Evolutionary conservation across 1,140 invertebrate species (phyloP), one percentile per base, ranked within the genome.

Genomic region (Centruroides sculpturatus): DNA sequence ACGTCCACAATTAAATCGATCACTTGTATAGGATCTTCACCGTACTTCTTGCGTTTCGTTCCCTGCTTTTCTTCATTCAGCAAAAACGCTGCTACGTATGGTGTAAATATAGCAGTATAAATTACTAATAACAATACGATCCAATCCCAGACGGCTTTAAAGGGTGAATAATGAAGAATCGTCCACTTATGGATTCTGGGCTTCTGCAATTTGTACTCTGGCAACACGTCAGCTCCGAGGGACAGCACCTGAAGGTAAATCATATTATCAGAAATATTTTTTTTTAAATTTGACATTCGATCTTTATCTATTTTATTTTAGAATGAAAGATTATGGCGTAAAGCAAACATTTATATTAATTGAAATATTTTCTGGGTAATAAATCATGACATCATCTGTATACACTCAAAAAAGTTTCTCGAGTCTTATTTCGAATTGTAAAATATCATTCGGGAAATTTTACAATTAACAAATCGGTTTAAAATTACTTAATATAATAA

Each of bases 91-190:
- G 95, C 96, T 49, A 95, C 92, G 75, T 98, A 99, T 8, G 96
- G 96, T 61, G 95, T 99, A 75, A 97, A 95, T 76, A 99, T 95
- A 65, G 95, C 95, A 59, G 96, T 99, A 76, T 99, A 98, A 78
- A 98, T 92, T 65, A 99, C 96, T 59, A 98, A 81, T 59, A 98
- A 80, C 36, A 98, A 80, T 69, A 98, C 97, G 70, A 98, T 84
- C 95, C 95, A 98, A 79, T 98, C 95, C 95, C 95, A 98, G 64
- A 92, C 91, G 60, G 93, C 80, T 77, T 98, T 98, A 78, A 98
- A 98, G 64, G 93, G 94, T 65, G 92, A 96, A 77, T 98, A 98
- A 79, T 99, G 95, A 59, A 99, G 82, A 73, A 99, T 93, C 60
- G 94, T 98, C 83, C 89, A 98, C 77, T 89, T 90, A 78, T 95